Conservation (phyloP, 2,888 invertebrate genomes). For the Pristionchus maxplancki region DNA sequence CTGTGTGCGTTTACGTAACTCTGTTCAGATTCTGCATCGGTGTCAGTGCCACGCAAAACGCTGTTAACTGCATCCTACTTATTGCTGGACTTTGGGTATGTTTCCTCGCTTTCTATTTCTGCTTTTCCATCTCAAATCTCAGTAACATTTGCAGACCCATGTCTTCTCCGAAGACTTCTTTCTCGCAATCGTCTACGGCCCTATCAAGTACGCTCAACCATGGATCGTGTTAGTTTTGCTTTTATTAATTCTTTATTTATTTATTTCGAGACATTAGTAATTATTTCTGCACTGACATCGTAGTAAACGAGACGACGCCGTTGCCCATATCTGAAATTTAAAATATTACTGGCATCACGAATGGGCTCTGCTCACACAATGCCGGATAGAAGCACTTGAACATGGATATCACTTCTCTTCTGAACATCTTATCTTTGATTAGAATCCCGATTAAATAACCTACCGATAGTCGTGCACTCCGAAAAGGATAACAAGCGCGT, state of each 20-base stretch:
- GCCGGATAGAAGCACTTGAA: background rate
- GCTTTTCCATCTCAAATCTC: too few relatives aligned
- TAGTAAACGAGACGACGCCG: background rate
- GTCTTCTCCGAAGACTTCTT: background rate
- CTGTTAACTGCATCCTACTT: background rate
- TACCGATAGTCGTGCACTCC: constrained; percentile 19
- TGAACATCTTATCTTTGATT: background rate
- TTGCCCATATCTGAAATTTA: background rate
- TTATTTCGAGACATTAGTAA: too few relatives aligned
- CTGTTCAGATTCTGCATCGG: background rate
- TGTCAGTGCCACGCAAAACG: background rate
- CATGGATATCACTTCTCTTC: background rate
- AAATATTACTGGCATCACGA: too few relatives aligned
- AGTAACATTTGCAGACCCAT: background rate
- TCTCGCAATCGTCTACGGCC: background rate
- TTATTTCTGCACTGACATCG: background rate
- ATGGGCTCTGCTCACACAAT: background rate
- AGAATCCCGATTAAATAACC: too few relatives aligned
- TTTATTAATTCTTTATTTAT: background rate
- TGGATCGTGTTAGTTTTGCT: background rate
- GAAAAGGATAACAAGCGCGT: background rate
- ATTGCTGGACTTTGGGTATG: background rate
- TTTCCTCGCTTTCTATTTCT: background rate
- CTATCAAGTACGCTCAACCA: background rate
- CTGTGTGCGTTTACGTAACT: too few relatives aligned